Evolutionary conservation across 37 sponge, comb jelly and placozoan genomes (phyloP).

Genomic region (Petrosia ficiformis): DNA sequence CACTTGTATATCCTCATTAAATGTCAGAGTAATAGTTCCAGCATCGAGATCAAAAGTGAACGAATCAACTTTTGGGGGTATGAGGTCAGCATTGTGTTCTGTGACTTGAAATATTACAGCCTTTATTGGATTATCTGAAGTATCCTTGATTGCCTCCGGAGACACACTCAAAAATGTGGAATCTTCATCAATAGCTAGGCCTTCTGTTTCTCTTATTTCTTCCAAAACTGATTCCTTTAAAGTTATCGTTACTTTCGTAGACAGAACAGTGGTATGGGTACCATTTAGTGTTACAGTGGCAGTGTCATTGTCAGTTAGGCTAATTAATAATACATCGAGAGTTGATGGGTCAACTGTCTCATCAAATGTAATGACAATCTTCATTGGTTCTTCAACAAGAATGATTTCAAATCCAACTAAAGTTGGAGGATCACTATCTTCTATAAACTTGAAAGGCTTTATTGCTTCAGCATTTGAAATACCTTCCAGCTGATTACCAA

Average conservation of each 20-base stretch:
- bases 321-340: constrained; percentile 18
- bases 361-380: constrained; percentile 63
- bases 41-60: constrained; percentile 72
- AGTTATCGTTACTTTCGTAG: constrained; percentile 46
- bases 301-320: constrained; percentile 25
- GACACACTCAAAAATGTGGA: constrained; percentile 40
- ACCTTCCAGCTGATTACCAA: constrained; percentile 23
- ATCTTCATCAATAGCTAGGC: constrained; percentile 36
- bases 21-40: constrained; percentile 57
- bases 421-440: constrained; percentile 60
- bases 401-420: constrained; percentile 66
- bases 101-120: constrained; percentile 10
- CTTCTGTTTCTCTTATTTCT: constrained; percentile 21
- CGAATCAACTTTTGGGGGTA: constrained; percentile 43
- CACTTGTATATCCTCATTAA: constrained; percentile 59
- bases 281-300: constrained; percentile 9
- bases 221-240: constrained; percentile 22
- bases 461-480: neutral
- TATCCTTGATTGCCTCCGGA: constrained; percentile 44
- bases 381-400: constrained; percentile 66
- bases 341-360: constrained; percentile 60
- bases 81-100: constrained; percentile 62
- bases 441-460: constrained; percentile 21
- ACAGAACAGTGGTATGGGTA: constrained; percentile 8
- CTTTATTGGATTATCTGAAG: constrained; percentile 22